Base-by-base conservation (phyloP, 2,797 vertebrate species). In the Premnoplex brunnescens region DNA sequence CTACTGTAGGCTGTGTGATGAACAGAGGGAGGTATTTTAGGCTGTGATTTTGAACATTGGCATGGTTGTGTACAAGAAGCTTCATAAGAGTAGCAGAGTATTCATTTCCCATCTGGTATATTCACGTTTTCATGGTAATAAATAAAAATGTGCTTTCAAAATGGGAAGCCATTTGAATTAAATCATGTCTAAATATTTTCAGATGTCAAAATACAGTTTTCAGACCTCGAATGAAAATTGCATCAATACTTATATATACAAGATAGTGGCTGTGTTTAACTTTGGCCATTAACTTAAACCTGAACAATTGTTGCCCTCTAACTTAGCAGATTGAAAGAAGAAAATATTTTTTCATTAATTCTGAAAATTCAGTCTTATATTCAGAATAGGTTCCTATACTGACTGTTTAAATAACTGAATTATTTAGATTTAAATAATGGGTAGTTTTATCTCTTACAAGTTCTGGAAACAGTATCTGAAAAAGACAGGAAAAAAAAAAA, bases 151-250 rank as follows among this genome's bases (percentile, higher is more conserved):
- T 95, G 76, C 93, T 91, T 96, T 91, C 73, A 75, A 72, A 95
- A 91, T 86, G 46, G 85, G 69, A 92, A 94, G 36, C 27, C 9
- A 12, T 84, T 93, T 91, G 66, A 89, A 92, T 86, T 91, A 75
- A 91, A 58, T 46, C 64, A 18, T 62, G 66, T 93, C 83, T 95
- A 89, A 97, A 96, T 80, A 94, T 96, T 94, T 96, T 74, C 64
- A 89, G 72, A 51, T 82, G 54, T 75, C 77, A 62, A 89, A 92
- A 87, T 54, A 23, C 12, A 30, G 59, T 85, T 89, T 88, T 88
- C 64, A 95, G 82, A 59, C 62, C 52, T 77, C 32, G 37, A 89
- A 67, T 46, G 23, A 77, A 91, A 80, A 88, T 44, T 86, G 3
- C 5, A 43, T 83, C 34, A 58, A 26, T 88, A 77, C 36, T 80